A percentile compares a stretch with the other conserved stretches of the same genome.
phyloP scores from a whole-genome alignment of 1,140 invertebrate genomes.

The Cherax quadricarinatus region DNA sequence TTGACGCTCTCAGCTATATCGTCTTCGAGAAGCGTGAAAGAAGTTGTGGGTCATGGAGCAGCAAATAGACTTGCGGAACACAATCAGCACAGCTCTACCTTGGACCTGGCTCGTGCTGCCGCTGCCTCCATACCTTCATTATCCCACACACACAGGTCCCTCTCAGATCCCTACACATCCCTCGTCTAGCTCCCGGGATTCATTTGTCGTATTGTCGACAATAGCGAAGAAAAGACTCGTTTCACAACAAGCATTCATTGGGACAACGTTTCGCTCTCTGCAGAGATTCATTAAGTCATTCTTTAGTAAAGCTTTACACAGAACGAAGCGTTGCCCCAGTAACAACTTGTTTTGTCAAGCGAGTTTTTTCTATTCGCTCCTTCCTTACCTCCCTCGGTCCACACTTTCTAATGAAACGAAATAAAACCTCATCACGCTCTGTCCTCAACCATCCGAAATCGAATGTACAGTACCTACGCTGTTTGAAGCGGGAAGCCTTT shows the following conservation, averaged over 20 bases:
- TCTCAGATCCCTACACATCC: slow-evolving; percentile 56
- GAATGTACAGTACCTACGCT: background rate
- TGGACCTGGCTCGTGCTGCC: slow-evolving; percentile 55
- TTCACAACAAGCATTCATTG: too few relatives aligned
- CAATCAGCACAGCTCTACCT: slow-evolving; percentile 53
- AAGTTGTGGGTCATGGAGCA: slow-evolving; percentile 39
- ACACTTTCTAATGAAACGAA: too few relatives aligned
- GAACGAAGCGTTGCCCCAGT: too few relatives aligned
- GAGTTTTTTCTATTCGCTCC: too few relatives aligned
- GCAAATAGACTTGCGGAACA: slow-evolving; percentile 60
- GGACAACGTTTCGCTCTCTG: too few relatives aligned
- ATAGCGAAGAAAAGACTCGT: too few relatives aligned
- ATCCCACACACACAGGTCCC: slow-evolving; percentile 48
- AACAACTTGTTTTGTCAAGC: too few relatives aligned
- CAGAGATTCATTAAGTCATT: too few relatives aligned
- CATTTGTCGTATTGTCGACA: background rate
- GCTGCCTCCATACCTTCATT: slow-evolving; percentile 54
- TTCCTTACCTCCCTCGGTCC: too few relatives aligned
- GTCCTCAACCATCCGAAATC: too few relatives aligned
- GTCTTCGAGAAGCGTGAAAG: slow-evolving; percentile 31
- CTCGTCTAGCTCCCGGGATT: slow-evolving; percentile 6
- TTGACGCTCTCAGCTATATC: slow-evolving; percentile 61
- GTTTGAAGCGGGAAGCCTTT: background rate
- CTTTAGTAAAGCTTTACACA: too few relatives aligned
- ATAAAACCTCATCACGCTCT: too few relatives aligned